Percentiles rank a stretch among this genome's conserved stretches.
phyloP scores from a whole-genome alignment of 53 echinoderm and acorn worm species.

The Echinometra lucunter region DNA sequence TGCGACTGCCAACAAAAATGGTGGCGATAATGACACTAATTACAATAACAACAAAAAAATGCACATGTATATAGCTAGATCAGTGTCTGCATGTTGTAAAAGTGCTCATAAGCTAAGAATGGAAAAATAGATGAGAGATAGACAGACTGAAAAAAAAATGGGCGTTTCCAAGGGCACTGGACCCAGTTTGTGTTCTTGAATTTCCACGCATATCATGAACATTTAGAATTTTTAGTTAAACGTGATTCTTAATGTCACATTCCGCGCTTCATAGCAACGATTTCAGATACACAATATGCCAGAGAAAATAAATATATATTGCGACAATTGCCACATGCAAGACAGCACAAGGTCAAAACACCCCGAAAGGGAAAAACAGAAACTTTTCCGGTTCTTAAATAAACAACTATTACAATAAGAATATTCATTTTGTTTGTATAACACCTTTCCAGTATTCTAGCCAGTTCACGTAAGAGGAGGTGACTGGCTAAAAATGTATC shows the following conservation, averaged over 20 bases:
- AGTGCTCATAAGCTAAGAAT: too few species aligned
- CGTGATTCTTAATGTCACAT: not conserved
- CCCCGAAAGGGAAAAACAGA: not conserved
- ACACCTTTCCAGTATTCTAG: not conserved
- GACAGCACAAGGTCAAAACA: slow-evolving; percentile 39
- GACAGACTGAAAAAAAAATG: not conserved
- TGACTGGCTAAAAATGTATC: not conserved
- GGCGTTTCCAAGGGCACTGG: not conserved
- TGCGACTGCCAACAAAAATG: too few species aligned
- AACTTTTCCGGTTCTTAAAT: slow-evolving; percentile 31
- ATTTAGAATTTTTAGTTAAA: slow-evolving; percentile 15
- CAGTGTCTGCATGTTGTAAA: too few species aligned
- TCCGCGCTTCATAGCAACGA: slow-evolving; percentile 2
- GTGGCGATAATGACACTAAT: too few species aligned
- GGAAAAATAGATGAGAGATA: too few species aligned
- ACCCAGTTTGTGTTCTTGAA: not conserved
- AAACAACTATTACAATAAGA: slow-evolving; percentile 34
- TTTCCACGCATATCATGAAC: not conserved
- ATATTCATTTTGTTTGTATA: slow-evolving; percentile 21
- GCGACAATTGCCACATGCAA: not conserved
- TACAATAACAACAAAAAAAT: too few species aligned
- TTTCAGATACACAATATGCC: slow-evolving; percentile 15
- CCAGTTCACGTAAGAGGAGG: not conserved
- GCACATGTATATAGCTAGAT: too few species aligned
- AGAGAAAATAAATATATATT: slow-evolving; percentile 41